These are phyloP conservation scores for Medauroidea extradentata DNA, from an alignment of 1,140 invertebrate genomes.

Conservation along the genomic window DNA sequence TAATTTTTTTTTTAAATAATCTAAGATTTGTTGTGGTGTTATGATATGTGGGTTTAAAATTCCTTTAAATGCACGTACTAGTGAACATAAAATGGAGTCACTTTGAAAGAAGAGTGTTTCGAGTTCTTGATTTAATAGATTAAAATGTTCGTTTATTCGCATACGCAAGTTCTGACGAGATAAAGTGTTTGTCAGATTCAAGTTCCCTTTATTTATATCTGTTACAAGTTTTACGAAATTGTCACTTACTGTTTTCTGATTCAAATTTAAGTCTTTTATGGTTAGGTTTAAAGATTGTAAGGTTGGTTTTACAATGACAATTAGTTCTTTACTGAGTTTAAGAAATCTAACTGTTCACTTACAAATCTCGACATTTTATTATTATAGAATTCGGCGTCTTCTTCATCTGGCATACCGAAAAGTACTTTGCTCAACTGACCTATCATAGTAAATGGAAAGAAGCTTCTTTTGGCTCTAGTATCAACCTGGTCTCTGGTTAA, in stretches of 20 bases:
- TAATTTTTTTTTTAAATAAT: too few species aligned
- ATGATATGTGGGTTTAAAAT: too few species aligned
- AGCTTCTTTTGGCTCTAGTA: background rate
- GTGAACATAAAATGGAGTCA: too few species aligned
- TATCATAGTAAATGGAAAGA: background rate
- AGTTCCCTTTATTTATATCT: too few species aligned
- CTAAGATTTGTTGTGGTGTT: too few species aligned
- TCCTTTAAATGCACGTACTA: too few species aligned
- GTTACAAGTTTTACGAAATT: too few species aligned
- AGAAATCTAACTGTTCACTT: background rate
- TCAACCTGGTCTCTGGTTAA: background rate
- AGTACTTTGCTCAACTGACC: background rate
- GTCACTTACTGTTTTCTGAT: background rate
- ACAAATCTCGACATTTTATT: background rate
- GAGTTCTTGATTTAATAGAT: too few species aligned
- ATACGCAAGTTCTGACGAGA: too few species aligned
- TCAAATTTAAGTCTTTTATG: background rate
- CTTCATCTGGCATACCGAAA: constrained; percentile 2
- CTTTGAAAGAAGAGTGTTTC: too few species aligned
- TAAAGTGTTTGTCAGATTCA: too few species aligned
- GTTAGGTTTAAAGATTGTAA: background rate
- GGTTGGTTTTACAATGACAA: background rate
- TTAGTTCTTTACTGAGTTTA: background rate
- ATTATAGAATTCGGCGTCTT: background rate
- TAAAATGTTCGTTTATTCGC: too few species aligned